A percentile compares a stretch with the other conserved stretches of the same genome.
Conservation (phyloP, 2,888 invertebrate species). For the Drosophila pseudotakahashii region DNA sequence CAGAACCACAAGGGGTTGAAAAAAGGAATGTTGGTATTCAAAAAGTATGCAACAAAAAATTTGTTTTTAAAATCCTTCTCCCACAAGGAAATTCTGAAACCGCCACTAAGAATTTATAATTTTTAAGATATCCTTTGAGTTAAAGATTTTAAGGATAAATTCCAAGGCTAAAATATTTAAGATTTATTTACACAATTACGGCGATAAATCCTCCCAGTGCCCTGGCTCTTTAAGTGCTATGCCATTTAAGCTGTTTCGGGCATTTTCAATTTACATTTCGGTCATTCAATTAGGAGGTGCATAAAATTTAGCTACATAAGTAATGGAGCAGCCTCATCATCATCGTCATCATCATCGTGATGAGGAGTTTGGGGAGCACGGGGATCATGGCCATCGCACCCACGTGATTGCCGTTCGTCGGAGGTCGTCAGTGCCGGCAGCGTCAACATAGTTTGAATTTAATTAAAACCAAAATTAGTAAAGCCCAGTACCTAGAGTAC, state of each 20-base stretch:
- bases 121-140: too few relatives aligned
- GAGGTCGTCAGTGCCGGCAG: slow-evolving; percentile 48
- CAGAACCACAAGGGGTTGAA: too few relatives aligned
- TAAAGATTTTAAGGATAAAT: too few relatives aligned
- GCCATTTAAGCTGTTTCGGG: slow-evolving; percentile 32
- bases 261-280: slow-evolving; percentile 70
- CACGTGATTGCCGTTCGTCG: slow-evolving; percentile 39
- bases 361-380: slow-evolving; percentile 5
- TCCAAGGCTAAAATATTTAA: too few relatives aligned
- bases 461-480: slow-evolving; percentile 81
- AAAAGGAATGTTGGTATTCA: too few relatives aligned
- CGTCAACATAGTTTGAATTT: slow-evolving; percentile 80
- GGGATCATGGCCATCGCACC: slow-evolving; percentile 52
- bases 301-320: slow-evolving; percentile 57
- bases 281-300: slow-evolving; percentile 72
- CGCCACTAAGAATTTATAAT: too few relatives aligned
- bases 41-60: too few relatives aligned
- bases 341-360: slow-evolving; percentile 8
- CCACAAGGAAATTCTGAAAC: too few relatives aligned
- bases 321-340: slow-evolving; percentile 48
- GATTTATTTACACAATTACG: neutral
- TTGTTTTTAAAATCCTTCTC: too few relatives aligned
- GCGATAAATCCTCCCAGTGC: neutral
- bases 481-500: slow-evolving; percentile 24
- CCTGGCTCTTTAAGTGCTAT: slow-evolving; percentile 23